These are phyloP conservation scores for Rhinoderma darwinii DNA, from an alignment of 2,113 vertebrate genomes.

Conservation along the genomic window DNA sequence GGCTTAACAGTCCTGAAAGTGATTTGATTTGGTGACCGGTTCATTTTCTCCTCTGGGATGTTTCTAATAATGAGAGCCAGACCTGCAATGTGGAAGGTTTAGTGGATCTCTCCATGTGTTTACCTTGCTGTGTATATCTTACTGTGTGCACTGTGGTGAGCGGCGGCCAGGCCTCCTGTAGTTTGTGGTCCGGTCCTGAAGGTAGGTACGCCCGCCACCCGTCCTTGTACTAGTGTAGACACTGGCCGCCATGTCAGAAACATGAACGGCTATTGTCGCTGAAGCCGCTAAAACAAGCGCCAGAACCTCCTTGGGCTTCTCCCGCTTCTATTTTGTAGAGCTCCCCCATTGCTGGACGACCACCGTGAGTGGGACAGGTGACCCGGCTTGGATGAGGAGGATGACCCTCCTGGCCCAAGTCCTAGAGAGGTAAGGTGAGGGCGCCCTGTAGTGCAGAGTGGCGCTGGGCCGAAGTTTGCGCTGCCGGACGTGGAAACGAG, in stretches of 20 bases:
- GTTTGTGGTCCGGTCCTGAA: not conserved
- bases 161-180: not conserved
- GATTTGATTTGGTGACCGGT: no score
- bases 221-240: not conserved
- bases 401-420: constrained; percentile 60
- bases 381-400: constrained; percentile 63
- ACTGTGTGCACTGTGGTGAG: not conserved
- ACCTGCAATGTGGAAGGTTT: no score
- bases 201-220: not conserved
- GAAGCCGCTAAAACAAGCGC: constrained; percentile 11
- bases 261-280: not conserved
- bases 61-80: no score
- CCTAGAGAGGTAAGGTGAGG: constrained; percentile 69
- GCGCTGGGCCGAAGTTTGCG: not conserved
- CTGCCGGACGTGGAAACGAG: not conserved
- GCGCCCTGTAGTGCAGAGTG: constrained; percentile 33
- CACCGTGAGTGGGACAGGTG: constrained; percentile 62
- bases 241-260: not conserved
- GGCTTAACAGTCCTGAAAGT: no score
- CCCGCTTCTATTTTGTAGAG: constrained; percentile 58
- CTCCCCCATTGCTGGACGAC: constrained; percentile 42
- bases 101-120: no score
- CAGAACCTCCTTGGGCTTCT: constrained; percentile 53
- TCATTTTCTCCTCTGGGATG: no score
- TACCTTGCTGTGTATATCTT: not conserved